Base-by-base conservation (phyloP, 2,888 invertebrate genomes). In the Brassicogethes aeneus region DNA sequence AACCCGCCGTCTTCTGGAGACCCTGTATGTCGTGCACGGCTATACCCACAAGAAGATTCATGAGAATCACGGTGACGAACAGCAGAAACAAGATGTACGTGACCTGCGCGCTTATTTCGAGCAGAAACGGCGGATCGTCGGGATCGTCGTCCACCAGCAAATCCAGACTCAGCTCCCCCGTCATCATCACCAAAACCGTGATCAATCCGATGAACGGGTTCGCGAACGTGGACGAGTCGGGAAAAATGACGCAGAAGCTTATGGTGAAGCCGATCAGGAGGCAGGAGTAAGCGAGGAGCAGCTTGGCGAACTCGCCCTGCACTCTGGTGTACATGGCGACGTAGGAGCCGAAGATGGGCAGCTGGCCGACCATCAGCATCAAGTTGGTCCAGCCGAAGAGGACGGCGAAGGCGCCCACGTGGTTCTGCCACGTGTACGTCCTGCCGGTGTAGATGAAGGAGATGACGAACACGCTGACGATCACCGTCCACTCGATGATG, bases 291-390 rank as follows among this genome's bases (percentile, higher is more conserved):
- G 89, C 89, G 69, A 88, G 74, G 37, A 90, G 75, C n/a, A 90
- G 70, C 60, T 89, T 87, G 3, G 86, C 85, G 53, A 90, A 89
- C 69, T 90, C 89, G 35, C 83, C 86, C 61, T 87, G 86, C 1
- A 89, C 88, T 65, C 85, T 81, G 1, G 88, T 88, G 54, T 88
- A 89, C 90, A 90, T 90, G 0, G 90, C 90, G 2, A 91, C 89
- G 59, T 91, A 91, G 0, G 89, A 85, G 13, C 90, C 91, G 59
- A 91, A 87, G 37, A 88, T 79, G 0, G 91, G 91, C 30, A 91
- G 69, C 56, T 91, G 87, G 0, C 91, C 91, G 42, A 91, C 83
- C 85, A 89, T 88, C 62, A 88, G 71, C 87, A 90, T 88, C n/a
- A 89, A 70, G 65, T 90, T 88, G 3, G 86, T 85, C 90, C 90